Evolutionary conservation across 1,140 invertebrate species (phyloP).

Genomic region (Leptestheria dahalacensis): DNA sequence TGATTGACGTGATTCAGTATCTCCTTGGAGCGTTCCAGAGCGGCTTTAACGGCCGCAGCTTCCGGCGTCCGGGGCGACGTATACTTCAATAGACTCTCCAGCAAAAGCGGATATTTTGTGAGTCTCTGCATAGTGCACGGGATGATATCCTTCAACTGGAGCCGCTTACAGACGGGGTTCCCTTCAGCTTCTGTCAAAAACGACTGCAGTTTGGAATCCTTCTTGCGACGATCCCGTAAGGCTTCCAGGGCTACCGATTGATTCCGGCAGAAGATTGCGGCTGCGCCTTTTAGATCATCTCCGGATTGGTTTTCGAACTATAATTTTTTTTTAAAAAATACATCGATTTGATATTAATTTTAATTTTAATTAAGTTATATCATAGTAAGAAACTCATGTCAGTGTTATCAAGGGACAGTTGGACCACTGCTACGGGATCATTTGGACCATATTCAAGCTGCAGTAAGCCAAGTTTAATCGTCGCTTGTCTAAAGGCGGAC

Average conservation of each 20-base stretch:
- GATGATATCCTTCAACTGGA: slow-evolving; percentile 83
- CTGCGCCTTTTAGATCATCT: slow-evolving; percentile 51
- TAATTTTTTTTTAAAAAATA: no score
- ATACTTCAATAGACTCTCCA: slow-evolving; percentile 75
- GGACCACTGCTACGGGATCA: no score
- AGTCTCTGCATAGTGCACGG: slow-evolving; percentile 79
- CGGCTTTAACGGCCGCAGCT: slow-evolving; percentile 42
- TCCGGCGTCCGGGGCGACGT: slow-evolving; percentile 34
- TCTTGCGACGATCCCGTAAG: slow-evolving; percentile 62
- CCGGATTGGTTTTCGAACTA: slow-evolving; percentile 54
- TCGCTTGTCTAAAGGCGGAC: no score
- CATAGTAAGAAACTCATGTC: no score
- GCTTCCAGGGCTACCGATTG: slow-evolving; percentile 82
- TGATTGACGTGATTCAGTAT: slow-evolving; percentile 84
- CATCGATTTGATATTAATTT: no score
- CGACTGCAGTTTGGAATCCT: slow-evolving; percentile 72
- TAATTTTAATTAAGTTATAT: no score
- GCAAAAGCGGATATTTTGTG: slow-evolving; percentile 87
- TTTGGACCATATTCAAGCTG: no score
- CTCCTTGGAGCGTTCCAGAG: slow-evolving; percentile 64
- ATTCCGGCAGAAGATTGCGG: slow-evolving; percentile 77
- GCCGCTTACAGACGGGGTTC: slow-evolving; percentile 71
- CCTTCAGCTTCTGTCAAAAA: slow-evolving; percentile 74
- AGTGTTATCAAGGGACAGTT: no score
- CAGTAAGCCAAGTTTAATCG: no score